Evolutionary conservation across 1,140 invertebrate genomes (phyloP).

Genomic region (Cotesia chilonis): DNA sequence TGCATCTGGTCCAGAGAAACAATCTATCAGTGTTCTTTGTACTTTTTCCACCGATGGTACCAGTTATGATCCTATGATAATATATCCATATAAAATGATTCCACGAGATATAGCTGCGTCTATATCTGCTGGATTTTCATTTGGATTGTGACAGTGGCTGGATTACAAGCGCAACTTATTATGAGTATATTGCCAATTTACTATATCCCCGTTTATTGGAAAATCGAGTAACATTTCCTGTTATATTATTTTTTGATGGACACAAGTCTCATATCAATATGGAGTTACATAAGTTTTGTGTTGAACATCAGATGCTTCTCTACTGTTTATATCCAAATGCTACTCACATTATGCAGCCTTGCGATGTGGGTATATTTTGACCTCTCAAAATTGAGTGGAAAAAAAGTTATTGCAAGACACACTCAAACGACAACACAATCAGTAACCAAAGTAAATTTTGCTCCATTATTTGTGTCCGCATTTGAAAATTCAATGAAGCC

Average conservation of each 20-base stretch:
- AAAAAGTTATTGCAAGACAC: slow-evolving; percentile 42
- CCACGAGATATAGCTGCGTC: slow-evolving; percentile 33
- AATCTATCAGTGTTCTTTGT: slow-evolving; percentile 52
- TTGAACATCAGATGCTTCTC: background rate
- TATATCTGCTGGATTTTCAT: slow-evolving; percentile 41
- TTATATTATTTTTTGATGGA: slow-evolving; percentile 49
- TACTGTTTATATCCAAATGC: slow-evolving; percentile 43
- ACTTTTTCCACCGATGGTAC: slow-evolving; percentile 46
- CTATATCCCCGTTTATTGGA: slow-evolving; percentile 45
- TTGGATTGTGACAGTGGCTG: slow-evolving; percentile 47
- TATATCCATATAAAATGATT: slow-evolving; percentile 46
- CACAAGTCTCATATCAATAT: slow-evolving; percentile 27
- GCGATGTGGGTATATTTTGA: slow-evolving; percentile 55
- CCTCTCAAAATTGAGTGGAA: slow-evolving; percentile 55
- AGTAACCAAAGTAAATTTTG: slow-evolving; percentile 52
- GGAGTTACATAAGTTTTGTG: background rate
- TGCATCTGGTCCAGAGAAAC: slow-evolving; percentile 50
- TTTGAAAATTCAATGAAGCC: slow-evolving; percentile 36
- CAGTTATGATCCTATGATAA: slow-evolving; percentile 46
- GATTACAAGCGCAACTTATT: slow-evolving; percentile 49
- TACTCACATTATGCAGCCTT: slow-evolving; percentile 58
- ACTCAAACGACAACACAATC: slow-evolving; percentile 37
- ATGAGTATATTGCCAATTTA: slow-evolving; percentile 49
- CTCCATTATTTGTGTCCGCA: slow-evolving; percentile 48
- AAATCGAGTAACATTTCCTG: slow-evolving; percentile 45